Conservation (phyloP, 35 echinoderm and acorn worm species). For the Ophiothrix spiculata region DNA sequence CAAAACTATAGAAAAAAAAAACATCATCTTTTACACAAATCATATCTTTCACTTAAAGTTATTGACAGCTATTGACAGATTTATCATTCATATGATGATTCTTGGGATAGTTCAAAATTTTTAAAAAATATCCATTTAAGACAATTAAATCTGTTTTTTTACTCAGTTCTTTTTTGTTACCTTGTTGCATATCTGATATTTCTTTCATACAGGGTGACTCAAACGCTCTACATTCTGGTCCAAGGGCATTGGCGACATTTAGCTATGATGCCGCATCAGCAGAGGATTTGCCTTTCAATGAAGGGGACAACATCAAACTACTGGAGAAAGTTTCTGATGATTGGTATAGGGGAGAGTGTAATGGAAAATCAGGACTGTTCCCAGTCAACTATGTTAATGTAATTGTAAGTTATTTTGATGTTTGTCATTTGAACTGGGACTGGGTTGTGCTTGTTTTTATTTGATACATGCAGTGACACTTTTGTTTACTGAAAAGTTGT, state of each 20-base stretch:
- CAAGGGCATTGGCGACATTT: constrained; percentile 41
- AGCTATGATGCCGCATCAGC: constrained; percentile 33
- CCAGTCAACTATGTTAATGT: constrained; percentile 67
- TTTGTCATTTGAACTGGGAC: background rate
- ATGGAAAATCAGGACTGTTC: constrained; percentile 64
- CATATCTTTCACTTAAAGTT: no score
- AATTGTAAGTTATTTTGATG: constrained; percentile 52
- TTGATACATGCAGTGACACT: background rate
- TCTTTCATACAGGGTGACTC: no score
- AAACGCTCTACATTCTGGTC: constrained; percentile 25
- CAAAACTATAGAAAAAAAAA: no score
- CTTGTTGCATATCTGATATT: no score
- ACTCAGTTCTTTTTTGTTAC: no score
- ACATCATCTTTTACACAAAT: no score
- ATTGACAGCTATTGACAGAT: no score
- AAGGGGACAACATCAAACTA: constrained; percentile 66
- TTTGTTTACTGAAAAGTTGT: background rate
- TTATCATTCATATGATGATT: no score
- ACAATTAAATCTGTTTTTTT: no score
- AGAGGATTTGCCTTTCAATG: constrained; percentile 52
- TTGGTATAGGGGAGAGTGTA: constrained; percentile 71
- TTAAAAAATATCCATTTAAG: no score
- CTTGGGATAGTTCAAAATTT: no score
- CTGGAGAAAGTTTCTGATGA: constrained; percentile 46
- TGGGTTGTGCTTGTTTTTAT: background rate